A percentile compares a stretch with the other conserved stretches of the same genome.
These are phyloP conservation scores for Hypena proboscidalis DNA, from an alignment of 2,888 invertebrate genomes.

Conservation along the genomic window DNA sequence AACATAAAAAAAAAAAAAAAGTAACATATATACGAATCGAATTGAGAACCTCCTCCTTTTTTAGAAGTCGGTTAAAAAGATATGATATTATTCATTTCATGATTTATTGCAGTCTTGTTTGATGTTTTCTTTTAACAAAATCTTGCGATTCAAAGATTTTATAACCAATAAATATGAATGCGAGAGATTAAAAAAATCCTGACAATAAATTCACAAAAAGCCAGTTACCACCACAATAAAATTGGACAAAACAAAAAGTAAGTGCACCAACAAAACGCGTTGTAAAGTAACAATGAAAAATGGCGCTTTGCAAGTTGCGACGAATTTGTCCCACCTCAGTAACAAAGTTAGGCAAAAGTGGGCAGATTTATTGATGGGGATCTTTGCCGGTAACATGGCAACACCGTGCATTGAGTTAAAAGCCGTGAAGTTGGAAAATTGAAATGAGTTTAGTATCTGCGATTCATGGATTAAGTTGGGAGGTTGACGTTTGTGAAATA, in stretches of 20 bases:
- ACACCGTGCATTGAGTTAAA: constrained; percentile 40
- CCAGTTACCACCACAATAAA: constrained; percentile 43
- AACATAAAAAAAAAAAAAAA: too few species aligned
- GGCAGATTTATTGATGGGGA: constrained; percentile 52
- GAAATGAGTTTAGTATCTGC: constrained; percentile 44
- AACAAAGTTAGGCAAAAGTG: constrained; percentile 51
- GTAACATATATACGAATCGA: too few species aligned
- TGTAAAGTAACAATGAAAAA: constrained; percentile 53
- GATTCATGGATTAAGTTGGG: constrained; percentile 35
- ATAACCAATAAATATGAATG: constrained; percentile 35
- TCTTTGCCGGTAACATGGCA: constrained; percentile 35
- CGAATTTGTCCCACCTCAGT: constrained; percentile 51
- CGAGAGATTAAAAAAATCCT: constrained; percentile 38
- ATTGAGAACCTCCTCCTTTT: too few species aligned
- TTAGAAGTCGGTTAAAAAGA: too few species aligned
- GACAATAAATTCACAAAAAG: constrained; percentile 41
- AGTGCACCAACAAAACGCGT: constrained; percentile 42
- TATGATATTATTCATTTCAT: too few species aligned
- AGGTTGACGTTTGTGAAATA: constrained; percentile 19
- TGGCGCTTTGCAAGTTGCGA: constrained; percentile 44
- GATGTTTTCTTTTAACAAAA: constrained; percentile 11
- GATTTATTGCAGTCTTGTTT: too few species aligned
- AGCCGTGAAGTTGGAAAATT: constrained; percentile 36
- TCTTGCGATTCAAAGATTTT: constrained; percentile 12
- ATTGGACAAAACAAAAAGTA: constrained; percentile 46